These are phyloP conservation scores for Hormiphora californensis DNA, from an alignment of 37 sponge, comb jelly and placozoan species.

Conservation along the genomic window DNA sequence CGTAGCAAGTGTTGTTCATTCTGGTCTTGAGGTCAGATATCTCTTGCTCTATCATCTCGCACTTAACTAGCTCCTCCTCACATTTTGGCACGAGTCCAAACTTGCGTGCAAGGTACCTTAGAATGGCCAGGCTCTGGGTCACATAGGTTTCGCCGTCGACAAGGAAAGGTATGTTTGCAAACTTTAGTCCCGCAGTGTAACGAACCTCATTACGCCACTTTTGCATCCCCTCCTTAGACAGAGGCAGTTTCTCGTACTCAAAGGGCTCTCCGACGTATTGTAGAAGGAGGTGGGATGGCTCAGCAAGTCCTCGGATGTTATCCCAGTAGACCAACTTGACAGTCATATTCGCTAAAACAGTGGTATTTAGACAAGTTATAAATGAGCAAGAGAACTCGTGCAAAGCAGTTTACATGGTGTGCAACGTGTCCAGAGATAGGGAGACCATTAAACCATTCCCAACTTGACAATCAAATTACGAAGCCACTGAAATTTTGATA, in stretches of 20 bases:
- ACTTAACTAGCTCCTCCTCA: not conserved
- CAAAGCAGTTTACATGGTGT: no score
- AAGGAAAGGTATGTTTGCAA: constrained; percentile 38
- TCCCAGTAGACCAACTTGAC: constrained; percentile 1
- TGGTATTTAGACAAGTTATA: no score
- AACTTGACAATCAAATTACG: no score
- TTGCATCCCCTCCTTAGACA: not conserved
- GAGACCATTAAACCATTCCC: no score
- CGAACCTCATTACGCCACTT: not conserved
- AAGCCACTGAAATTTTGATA: no score
- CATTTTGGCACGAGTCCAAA: not conserved
- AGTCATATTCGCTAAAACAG: no score
- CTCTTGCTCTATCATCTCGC: constrained; percentile 37
- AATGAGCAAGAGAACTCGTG: no score
- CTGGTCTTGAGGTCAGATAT: not conserved
- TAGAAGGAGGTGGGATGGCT: not conserved
- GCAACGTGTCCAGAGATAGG: no score
- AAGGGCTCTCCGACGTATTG: constrained; percentile 8
- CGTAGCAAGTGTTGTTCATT: not conserved
- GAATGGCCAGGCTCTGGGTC: constrained; percentile 9
- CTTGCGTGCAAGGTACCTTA: constrained; percentile 26
- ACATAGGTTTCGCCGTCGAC: not conserved
- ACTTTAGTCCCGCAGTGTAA: not conserved
- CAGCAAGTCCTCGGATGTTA: constrained; percentile 17
- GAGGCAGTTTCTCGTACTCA: not conserved